A percentile compares a stretch with the other conserved stretches of the same genome.
Evolutionary conservation across 2,797 vertebrate species (phyloP).

Genomic region (Sitta carolinensis): DNA sequence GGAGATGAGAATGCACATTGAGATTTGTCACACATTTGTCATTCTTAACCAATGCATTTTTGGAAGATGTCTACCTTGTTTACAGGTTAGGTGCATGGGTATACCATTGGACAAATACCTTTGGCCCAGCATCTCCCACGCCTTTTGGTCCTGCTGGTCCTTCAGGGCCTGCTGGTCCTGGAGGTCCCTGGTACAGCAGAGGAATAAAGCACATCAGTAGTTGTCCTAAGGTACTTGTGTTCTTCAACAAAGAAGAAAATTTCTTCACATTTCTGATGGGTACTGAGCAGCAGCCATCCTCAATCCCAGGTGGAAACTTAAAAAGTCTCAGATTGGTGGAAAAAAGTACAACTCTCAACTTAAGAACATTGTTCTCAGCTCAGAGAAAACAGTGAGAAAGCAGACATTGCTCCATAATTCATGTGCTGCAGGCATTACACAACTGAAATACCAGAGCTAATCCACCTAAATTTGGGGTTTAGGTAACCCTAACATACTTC

Average conservation of each 20-base stretch:
- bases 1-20: neutral
- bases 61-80: neutral
- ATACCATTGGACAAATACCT: conserved; percentile 71
- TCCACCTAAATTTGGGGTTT: neutral
- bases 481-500: neutral
- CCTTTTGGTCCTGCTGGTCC: conserved; percentile 83
- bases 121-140: conserved; percentile 83
- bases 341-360: neutral
- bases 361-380: neutral
- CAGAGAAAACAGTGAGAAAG: neutral
- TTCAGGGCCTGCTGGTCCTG: conserved; percentile 76
- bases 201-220: neutral
- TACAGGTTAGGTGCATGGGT: neutral
- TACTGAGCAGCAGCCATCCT: neutral
- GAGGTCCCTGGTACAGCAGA: conserved; percentile 76
- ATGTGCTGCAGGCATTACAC: neutral
- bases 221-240: neutral
- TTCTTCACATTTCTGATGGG: neutral
- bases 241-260: neutral
- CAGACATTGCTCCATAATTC: neutral
- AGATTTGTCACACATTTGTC: neutral
- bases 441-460: neutral
- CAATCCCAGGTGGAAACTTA: neutral
- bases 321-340: neutral
- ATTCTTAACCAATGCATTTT: neutral